Evolutionary conservation across 2,888 invertebrate species (phyloP), one percentile per base, ranked within the genome.

Genomic region (Alloscopus bannaensis): DNA sequence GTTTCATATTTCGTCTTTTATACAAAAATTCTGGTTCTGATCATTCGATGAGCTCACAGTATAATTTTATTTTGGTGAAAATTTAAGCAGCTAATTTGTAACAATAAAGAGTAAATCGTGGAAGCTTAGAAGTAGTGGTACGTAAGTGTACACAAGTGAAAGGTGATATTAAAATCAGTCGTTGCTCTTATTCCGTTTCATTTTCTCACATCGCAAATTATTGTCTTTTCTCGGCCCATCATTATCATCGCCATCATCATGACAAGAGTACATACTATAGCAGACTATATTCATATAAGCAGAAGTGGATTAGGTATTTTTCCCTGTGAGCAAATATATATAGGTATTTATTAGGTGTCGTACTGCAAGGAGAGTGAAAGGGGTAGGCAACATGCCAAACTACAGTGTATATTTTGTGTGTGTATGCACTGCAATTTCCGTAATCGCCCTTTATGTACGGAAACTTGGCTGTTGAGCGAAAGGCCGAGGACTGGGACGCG

Each of bases 171-270:
- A 42, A 55, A 70, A 70, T 59, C 47, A 59, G 59, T 70, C 40
- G 28, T 69, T 57, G 66, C 29, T 66, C 66, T 29, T 31, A 52
- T 36, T 29, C n/a, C n/a, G n/a, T n/a, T n/a, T n/a, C n/a, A 55
- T 22, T 36, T 36, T 40, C 40, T 70, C 45, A 57, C 69, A 70
- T 59, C 45, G 59, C 69, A 55, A n/a, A n/a, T 70, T 47, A 57
- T 70, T 70, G 59, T 70, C 68, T 69, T 69, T n/a, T n/a, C 40
- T 69, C 50, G 13, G 47, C 68, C 59, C 69, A 68, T 52, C 68
- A 59, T 42, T 45, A 40, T 22, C 59, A 28, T 42, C 28, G 28
- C 24, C 22, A 20, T 20, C 22, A 50, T 1, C 20, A 47, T 36
- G 36, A 6, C 6, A 36, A 13, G 36, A 36, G 36, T 36, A 36